Conservation (phyloP, 2,888 invertebrate genomes). For the Eumerus sabulonum region DNA sequence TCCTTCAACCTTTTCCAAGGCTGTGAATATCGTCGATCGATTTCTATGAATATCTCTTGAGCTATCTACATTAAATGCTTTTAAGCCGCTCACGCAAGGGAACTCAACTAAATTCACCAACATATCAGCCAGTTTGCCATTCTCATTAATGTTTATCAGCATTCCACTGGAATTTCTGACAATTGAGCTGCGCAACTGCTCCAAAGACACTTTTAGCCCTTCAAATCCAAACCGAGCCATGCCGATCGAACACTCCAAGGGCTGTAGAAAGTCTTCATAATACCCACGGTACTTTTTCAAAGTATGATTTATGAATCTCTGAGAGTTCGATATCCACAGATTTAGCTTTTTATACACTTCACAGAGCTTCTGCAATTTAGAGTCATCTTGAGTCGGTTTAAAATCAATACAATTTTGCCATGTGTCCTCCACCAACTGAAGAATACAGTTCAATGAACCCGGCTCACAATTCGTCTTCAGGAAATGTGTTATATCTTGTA, state of each 20-base stretch:
- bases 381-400: slow-evolving; percentile 41
- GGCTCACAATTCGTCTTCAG: slow-evolving; percentile 76
- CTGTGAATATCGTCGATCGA: slow-evolving; percentile 73
- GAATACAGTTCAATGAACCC: slow-evolving; percentile 70
- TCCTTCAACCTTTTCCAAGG: slow-evolving; percentile 73
- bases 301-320: slow-evolving; percentile 75
- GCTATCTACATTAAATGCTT: slow-evolving; percentile 70
- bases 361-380: slow-evolving; percentile 67
- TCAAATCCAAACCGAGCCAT: slow-evolving; percentile 84
- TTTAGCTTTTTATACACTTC: slow-evolving; percentile 75
- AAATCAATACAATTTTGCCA: slow-evolving; percentile 69
- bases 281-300: slow-evolving; percentile 81
- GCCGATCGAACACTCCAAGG: slow-evolving; percentile 84
- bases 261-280: slow-evolving; percentile 90
- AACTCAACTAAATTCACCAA: slow-evolving; percentile 75
- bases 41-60: slow-evolving; percentile 68
- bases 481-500: slow-evolving; percentile 76
- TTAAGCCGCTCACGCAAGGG: slow-evolving; percentile 73
- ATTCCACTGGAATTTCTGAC: slow-evolving; percentile 39
- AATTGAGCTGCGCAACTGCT: slow-evolving; percentile 75
- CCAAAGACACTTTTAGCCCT: slow-evolving; percentile 80
- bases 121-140: slow-evolving; percentile 71
- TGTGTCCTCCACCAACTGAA: slow-evolving; percentile 69
- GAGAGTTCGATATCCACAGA: slow-evolving; percentile 77
- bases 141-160: slow-evolving; percentile 69